These are phyloP conservation scores for Naso thynnoides DNA, from an alignment of 2,797 vertebrate genomes.

Conservation along the genomic window DNA sequence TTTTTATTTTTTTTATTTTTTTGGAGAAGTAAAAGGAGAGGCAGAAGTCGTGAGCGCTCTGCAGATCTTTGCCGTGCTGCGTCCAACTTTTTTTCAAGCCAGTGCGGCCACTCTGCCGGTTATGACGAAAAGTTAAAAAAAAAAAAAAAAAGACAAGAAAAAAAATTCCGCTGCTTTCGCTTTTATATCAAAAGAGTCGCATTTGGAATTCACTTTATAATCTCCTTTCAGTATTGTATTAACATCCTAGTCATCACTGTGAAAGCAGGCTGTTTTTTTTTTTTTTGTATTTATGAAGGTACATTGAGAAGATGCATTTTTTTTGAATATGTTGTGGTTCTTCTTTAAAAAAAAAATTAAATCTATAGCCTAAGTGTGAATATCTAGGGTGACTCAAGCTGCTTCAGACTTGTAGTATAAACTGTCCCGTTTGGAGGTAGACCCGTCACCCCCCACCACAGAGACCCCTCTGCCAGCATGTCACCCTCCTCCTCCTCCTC, in stretches of 20 bases:
- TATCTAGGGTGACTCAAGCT: constrained; percentile 85
- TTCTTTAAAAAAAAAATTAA: constrained; percentile 65
- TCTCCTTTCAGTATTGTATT: constrained; percentile 89
- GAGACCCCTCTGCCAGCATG: constrained; percentile 53
- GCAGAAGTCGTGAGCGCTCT: constrained; percentile 74
- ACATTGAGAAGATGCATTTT: constrained; percentile 85
- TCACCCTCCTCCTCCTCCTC: constrained; percentile 43
- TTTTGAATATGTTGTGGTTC: constrained; percentile 79
- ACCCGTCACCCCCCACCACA: constrained; percentile 52
- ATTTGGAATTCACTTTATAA: constrained; percentile 86
- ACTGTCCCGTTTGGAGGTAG: constrained; percentile 82
- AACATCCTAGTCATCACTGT: constrained; percentile 88
- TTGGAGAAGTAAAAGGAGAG: constrained; percentile 35
- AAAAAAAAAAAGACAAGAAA: constrained; percentile 67
- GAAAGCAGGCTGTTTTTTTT: constrained; percentile 84
- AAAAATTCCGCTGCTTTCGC: constrained; percentile 85
- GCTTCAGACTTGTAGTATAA: constrained; percentile 82
- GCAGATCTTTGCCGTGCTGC: constrained; percentile 74
- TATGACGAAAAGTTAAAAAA: constrained; percentile 82
- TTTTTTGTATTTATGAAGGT: constrained; percentile 87
- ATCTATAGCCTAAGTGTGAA: constrained; percentile 69
- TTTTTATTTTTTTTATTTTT: constrained; percentile 9
- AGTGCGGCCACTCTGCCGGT: constrained; percentile 74
- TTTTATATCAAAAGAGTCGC: constrained; percentile 78
- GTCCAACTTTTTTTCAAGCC: constrained; percentile 78